Evolutionary conservation across 2,797 vertebrate species (phyloP).

Genomic region (Acipenser ruthenus): DNA sequence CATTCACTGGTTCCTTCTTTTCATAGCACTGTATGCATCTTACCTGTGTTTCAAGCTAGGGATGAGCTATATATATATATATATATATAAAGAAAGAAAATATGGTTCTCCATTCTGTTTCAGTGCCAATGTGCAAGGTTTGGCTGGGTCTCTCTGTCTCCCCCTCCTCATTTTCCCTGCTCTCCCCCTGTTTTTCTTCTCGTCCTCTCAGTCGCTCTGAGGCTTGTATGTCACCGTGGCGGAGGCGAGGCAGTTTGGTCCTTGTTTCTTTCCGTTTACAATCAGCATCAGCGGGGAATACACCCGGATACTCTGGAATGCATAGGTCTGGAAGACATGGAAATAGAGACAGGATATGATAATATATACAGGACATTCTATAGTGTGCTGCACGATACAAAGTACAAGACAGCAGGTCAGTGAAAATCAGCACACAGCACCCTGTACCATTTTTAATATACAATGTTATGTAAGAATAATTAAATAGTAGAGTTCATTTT

Average conservation of each 20-base stretch:
- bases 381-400: too few relatives aligned
- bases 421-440: background rate
- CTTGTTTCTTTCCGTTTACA: conserved; percentile 80
- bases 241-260: conserved; percentile 67
- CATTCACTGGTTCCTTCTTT: too few relatives aligned
- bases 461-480: too few relatives aligned
- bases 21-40: too few relatives aligned
- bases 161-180: background rate
- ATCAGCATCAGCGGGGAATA: conserved; percentile 77
- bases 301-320: conserved; percentile 79
- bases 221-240: conserved; percentile 71
- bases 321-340: conserved; percentile 52
- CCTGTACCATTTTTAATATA: too few relatives aligned
- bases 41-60: too few relatives aligned
- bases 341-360: conserved; percentile 4
- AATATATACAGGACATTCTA: too few relatives aligned
- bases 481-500: too few relatives aligned
- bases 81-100: background rate
- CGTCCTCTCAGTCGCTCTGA: conserved; percentile 61
- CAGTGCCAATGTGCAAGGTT: background rate
- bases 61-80: too few relatives aligned
- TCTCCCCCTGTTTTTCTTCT: background rate
- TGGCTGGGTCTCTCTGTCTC: background rate
- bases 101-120: background rate
- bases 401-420: too few relatives aligned